Conservation (phyloP, 2,797 vertebrate species). For the Amazona finschi region DNA sequence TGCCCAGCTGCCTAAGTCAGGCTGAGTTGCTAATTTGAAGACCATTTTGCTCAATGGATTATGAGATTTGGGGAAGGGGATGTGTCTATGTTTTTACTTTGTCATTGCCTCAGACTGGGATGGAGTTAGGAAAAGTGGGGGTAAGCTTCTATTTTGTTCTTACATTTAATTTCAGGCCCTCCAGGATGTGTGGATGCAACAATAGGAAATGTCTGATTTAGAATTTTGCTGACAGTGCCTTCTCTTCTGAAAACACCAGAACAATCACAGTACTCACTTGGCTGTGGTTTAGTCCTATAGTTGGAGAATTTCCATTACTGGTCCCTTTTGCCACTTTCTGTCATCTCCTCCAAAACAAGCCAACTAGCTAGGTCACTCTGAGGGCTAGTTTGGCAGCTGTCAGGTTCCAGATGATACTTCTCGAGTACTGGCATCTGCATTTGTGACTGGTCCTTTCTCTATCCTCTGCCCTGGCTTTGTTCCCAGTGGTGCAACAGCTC, state of each 20-base stretch:
- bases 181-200: not conserved
- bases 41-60: not conserved
- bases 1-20: not conserved
- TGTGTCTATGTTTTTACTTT: not conserved
- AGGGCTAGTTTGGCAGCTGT: conserved; percentile 69
- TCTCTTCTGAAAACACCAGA: conserved; percentile 13
- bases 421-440: conserved; percentile 55
- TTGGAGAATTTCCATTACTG: conserved; percentile 58
- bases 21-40: not conserved
- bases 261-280: not conserved
- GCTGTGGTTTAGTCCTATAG: conserved; percentile 35
- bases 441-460: conserved; percentile 1
- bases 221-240: not conserved
- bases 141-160: not conserved
- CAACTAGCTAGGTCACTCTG: conserved; percentile 46
- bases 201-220: not conserved
- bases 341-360: conserved; percentile 66
- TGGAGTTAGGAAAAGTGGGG: not conserved
- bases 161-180: not conserved
- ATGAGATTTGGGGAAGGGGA: not conserved
- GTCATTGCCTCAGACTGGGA: not conserved
- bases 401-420: conserved; percentile 63
- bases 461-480: conserved; percentile 54
- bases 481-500: conserved; percentile 23
- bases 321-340: conserved; percentile 56